Percentiles rank a stretch among this genome's conserved stretches.
These are phyloP conservation scores for Conistra vaccinii DNA, from an alignment of 2,888 invertebrate genomes.

Conservation along the genomic window DNA sequence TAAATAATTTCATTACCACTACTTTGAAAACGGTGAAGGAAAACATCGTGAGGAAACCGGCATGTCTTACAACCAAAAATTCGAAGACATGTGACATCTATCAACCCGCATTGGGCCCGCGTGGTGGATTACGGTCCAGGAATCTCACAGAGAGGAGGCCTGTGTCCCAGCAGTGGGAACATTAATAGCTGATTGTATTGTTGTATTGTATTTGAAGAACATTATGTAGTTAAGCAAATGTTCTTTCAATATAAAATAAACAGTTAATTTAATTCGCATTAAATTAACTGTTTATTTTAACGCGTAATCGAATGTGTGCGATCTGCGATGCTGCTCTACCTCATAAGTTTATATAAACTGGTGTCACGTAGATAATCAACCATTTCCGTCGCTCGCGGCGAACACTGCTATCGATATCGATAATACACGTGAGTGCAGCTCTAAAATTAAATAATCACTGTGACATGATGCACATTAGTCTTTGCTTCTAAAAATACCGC, in stretches of 20 bases:
- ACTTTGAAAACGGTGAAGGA: too few species aligned
- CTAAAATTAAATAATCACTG: constrained; percentile 56
- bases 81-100: too few species aligned
- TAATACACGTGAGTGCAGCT: constrained; percentile 22
- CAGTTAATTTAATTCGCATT: neutral
- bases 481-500: constrained; percentile 56
- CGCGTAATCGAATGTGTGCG: neutral
- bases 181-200: too few species aligned
- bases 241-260: constrained; percentile 10
- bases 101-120: too few species aligned
- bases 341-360: neutral
- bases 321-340: neutral
- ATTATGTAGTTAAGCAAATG: neutral
- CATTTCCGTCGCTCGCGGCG: constrained; percentile 32
- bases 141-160: too few species aligned
- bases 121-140: too few species aligned
- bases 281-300: too few species aligned
- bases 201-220: neutral
- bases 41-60: too few species aligned
- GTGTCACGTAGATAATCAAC: constrained; percentile 32
- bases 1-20: too few species aligned
- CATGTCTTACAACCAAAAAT: too few species aligned
- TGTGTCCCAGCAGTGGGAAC: too few species aligned
- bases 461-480: constrained; percentile 42
- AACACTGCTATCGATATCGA: constrained; percentile 30